Conservation (phyloP, 2,797 vertebrate genomes). For the Setipinna tenuifilis region DNA sequence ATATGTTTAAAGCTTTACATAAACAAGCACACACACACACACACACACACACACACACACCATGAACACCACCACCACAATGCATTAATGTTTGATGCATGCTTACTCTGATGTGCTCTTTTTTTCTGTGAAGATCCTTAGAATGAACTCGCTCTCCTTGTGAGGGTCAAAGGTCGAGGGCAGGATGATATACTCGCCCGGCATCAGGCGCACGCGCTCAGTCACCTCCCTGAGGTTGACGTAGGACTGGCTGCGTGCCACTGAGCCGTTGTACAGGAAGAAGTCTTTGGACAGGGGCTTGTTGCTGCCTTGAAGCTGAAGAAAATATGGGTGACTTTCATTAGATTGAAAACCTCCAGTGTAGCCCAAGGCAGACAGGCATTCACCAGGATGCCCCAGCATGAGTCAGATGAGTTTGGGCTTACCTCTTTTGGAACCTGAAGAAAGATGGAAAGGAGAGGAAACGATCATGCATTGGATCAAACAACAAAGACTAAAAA, state of each 20-base stretch:
- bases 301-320: slow-evolving; percentile 85
- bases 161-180: slow-evolving; percentile 92
- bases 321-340: slow-evolving; percentile 15
- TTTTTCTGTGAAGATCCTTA: slow-evolving; percentile 97
- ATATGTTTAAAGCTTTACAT: background rate
- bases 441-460: slow-evolving; percentile 44
- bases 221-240: slow-evolving; percentile 96
- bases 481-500: background rate
- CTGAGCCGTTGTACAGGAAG: slow-evolving; percentile 94
- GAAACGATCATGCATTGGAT: background rate
- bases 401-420: background rate
- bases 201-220: slow-evolving; percentile 88
- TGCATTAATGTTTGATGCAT: too few relatives aligned
- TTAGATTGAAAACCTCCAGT: background rate
- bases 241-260: slow-evolving; percentile 88
- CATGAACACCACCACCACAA: background rate
- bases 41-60: too few relatives aligned
- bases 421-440: slow-evolving; percentile 79
- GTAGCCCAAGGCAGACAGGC: background rate
- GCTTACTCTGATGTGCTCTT: slow-evolving; percentile 92
- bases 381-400: background rate
- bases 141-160: slow-evolving; percentile 93
- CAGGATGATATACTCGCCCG: slow-evolving; percentile 90
- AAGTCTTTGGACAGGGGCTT: slow-evolving; percentile 94
- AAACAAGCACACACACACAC: too few relatives aligned